Evolutionary conservation across 2,797 vertebrate genomes (phyloP).

Genomic region (Sebastes cheni): DNA sequence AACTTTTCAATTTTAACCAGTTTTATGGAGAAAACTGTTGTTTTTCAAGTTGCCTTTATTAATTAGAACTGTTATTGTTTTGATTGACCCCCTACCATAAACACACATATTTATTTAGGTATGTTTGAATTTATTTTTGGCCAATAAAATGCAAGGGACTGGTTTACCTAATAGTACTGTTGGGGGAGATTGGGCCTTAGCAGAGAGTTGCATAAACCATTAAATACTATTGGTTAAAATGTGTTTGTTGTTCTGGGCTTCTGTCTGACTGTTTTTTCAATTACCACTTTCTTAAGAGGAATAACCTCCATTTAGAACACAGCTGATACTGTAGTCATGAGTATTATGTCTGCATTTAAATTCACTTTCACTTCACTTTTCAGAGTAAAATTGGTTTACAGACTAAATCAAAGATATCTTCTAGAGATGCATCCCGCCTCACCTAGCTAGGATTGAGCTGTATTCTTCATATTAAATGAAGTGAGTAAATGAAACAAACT

Average conservation of each 20-base stretch:
- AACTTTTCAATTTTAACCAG: constrained; percentile 70
- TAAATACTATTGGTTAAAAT: constrained; percentile 88
- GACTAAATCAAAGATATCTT: background rate
- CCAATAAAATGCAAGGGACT: constrained; percentile 80
- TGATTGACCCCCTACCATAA: constrained; percentile 61
- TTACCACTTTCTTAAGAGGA: background rate
- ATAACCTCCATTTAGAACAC: background rate
- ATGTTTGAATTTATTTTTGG: constrained; percentile 83
- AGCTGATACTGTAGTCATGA: background rate
- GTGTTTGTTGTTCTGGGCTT: constrained; percentile 51
- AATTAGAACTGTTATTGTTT: constrained; percentile 70
- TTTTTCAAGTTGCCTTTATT: constrained; percentile 79
- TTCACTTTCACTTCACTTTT: background rate
- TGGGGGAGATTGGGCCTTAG: constrained; percentile 78
- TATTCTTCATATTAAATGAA: background rate
- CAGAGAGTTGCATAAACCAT: constrained; percentile 85
- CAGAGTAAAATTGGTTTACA: background rate
- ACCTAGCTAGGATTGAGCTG: background rate
- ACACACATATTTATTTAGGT: constrained; percentile 86
- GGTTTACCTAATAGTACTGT: constrained; percentile 79
- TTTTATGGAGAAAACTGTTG: constrained; percentile 69
- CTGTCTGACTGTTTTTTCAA: constrained; percentile 14
- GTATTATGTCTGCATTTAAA: background rate
- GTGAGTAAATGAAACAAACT: background rate
- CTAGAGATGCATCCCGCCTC: background rate